Evolutionary conservation across 1,140 invertebrate species (phyloP).

Genomic region (Saxidomus purpurata): DNA sequence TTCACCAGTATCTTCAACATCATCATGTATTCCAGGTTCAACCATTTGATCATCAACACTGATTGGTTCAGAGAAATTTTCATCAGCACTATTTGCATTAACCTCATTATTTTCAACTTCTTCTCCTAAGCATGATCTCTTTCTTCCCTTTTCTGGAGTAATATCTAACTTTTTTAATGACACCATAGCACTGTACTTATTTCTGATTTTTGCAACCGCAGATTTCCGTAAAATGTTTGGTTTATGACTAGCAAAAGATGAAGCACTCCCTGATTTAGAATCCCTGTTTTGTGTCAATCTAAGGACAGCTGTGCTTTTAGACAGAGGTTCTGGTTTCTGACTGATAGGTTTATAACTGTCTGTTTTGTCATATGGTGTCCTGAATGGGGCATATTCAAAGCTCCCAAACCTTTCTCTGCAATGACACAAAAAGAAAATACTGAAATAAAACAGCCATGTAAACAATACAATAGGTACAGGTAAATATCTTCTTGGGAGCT

Average conservation of each 20-base stretch:
- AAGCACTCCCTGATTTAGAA: constrained; percentile 1
- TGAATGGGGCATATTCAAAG: constrained; percentile 92
- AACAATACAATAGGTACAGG: too few relatives aligned
- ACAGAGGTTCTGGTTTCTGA: constrained; percentile 56
- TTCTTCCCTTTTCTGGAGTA: constrained; percentile 74
- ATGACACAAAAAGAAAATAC: constrained; percentile 62
- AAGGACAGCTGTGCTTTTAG: not conserved
- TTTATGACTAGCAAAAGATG: constrained; percentile 38
- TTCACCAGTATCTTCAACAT: not conserved
- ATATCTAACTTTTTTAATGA: constrained; percentile 72
- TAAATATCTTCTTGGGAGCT: too few relatives aligned
- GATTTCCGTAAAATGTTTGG: constrained; percentile 53
- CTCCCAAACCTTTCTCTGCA: constrained; percentile 90
- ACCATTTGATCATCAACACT: not conserved
- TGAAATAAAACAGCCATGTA: too few relatives aligned
- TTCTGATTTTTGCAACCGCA: constrained; percentile 73
- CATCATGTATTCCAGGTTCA: not conserved
- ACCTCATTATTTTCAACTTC: not conserved
- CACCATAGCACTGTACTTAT: constrained; percentile 80
- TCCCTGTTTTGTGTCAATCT: not conserved
- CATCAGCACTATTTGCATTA: not conserved
- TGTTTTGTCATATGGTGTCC: constrained; percentile 88
- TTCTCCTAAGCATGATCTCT: not conserved
- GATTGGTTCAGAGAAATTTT: not conserved
- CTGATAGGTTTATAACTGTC: constrained; percentile 72